A percentile compares a stretch with the other conserved stretches of the same genome.
These are phyloP conservation scores for Aldabrachelys gigantea DNA, from an alignment of 2,113 vertebrate species.

Conservation along the genomic window DNA sequence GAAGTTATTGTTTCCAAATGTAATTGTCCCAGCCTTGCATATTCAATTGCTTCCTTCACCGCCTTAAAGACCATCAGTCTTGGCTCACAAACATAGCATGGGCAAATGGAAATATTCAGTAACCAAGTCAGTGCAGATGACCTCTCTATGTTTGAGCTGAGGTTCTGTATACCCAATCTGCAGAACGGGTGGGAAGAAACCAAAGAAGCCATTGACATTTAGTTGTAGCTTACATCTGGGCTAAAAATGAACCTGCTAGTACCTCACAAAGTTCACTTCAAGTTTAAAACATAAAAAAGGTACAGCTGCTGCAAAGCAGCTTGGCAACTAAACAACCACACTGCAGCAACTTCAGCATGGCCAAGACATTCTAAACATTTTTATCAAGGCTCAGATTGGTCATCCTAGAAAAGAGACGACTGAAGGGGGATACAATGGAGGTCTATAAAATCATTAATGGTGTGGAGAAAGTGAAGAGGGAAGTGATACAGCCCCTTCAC, in stretches of 20 bases:
- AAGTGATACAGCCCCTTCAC: neutral
- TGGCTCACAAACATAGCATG: neutral
- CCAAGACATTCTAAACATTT: rapidly evolving
- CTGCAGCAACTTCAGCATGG: neutral
- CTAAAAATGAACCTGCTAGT: neutral
- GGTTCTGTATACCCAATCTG: neutral
- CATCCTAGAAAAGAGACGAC: neutral
- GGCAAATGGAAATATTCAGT: neutral
- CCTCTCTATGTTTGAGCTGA: neutral
- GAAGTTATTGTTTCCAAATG: neutral
- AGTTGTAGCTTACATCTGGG: neutral
- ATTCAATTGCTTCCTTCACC: neutral
- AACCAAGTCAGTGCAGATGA: neutral
- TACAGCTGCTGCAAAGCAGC: rapidly evolving
- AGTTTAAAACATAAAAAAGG: constrained; percentile 28
- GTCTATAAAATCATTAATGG: neutral
- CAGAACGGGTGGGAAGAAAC: neutral
- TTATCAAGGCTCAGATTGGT: neutral
- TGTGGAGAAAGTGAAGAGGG: neutral
- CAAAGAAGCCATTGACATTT: neutral
- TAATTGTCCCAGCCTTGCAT: neutral
- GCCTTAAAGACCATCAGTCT: neutral
- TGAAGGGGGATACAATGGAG: neutral
- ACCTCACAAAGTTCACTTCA: rapidly evolving
- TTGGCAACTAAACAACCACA: constrained; percentile 18